Evolutionary conservation across 2,797 vertebrate genomes (phyloP).

Genomic region (Mionectes olivaceus): DNA sequence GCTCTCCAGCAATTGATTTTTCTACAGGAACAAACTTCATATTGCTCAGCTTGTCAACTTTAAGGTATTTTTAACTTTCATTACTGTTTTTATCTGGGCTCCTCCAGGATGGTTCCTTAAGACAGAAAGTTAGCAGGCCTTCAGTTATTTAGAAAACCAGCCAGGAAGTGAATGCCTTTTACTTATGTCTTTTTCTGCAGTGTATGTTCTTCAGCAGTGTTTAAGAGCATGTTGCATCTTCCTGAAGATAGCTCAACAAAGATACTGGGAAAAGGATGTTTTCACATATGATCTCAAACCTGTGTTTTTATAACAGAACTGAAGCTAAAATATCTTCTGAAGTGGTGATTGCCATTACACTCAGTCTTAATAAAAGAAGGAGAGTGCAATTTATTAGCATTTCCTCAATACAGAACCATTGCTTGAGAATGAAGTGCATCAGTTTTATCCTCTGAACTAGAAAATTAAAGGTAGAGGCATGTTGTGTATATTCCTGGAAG

Average conservation of each 20-base stretch:
- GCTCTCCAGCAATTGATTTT: conserved; percentile 30
- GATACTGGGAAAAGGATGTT: background rate
- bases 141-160: background rate
- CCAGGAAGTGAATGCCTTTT: background rate
- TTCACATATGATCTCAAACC: background rate
- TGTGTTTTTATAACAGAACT: background rate
- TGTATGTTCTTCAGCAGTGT: background rate
- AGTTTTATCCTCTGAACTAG: background rate
- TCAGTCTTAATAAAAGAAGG: background rate
- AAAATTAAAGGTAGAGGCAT: background rate
- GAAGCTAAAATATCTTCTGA: background rate
- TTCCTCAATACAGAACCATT: background rate
- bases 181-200: background rate
- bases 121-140: background rate
- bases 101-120: background rate
- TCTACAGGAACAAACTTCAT: background rate
- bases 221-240: background rate
- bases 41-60: background rate
- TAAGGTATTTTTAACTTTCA: background rate
- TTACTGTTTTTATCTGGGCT: background rate
- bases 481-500: background rate
- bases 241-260: background rate
- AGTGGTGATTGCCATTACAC: background rate
- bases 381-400: background rate
- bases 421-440: background rate